These are phyloP conservation scores for Thalassophryne amazonica DNA, from an alignment of 2,797 vertebrate species.

Conservation along the genomic window DNA sequence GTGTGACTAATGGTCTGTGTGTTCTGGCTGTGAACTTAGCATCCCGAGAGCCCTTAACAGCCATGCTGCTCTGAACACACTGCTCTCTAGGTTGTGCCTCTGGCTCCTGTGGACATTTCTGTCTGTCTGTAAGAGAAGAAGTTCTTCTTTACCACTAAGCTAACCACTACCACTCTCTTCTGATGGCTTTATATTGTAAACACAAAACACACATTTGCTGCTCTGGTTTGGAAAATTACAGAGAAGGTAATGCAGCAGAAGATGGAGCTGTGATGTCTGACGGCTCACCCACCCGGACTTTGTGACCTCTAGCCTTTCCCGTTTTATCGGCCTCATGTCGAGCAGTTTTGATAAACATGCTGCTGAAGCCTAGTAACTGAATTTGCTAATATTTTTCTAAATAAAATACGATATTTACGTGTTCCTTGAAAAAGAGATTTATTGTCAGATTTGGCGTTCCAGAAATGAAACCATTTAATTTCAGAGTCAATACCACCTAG, in stretches of 20 bases:
- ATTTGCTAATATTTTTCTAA: conserved; percentile 19
- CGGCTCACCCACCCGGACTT: conserved; percentile 3
- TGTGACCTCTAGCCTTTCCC: conserved; percentile 8
- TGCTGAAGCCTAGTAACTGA: conserved; percentile 23
- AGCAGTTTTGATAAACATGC: conserved; percentile 18
- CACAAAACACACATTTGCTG: conserved; percentile 65
- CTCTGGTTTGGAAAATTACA: conserved; percentile 46
- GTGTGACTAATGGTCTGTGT: conserved; percentile 69
- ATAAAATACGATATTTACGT: conserved; percentile 54
- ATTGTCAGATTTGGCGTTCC: conserved; percentile 38
- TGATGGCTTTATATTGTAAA: conserved; percentile 70
- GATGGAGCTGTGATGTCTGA: no score
- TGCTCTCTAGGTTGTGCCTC: conserved; percentile 25
- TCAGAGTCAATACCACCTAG: conserved; percentile 34
- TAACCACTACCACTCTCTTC: conserved; percentile 3
- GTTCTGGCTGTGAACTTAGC: conserved; percentile 57
- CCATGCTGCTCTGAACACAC: no score
- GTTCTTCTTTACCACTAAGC: conserved; percentile 47
- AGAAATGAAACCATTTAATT: conserved; percentile 42
- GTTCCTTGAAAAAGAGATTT: conserved; percentile 39
- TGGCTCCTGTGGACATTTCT: conserved; percentile 30
- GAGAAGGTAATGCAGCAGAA: conserved; percentile 12
- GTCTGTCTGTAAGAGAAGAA: conserved; percentile 17
- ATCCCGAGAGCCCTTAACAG: conserved; percentile 44
- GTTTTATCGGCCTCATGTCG: no score